These are phyloP conservation scores for Pyrocoelia pectoralis DNA, from an alignment of 2,888 invertebrate species.

Conservation along the genomic window DNA sequence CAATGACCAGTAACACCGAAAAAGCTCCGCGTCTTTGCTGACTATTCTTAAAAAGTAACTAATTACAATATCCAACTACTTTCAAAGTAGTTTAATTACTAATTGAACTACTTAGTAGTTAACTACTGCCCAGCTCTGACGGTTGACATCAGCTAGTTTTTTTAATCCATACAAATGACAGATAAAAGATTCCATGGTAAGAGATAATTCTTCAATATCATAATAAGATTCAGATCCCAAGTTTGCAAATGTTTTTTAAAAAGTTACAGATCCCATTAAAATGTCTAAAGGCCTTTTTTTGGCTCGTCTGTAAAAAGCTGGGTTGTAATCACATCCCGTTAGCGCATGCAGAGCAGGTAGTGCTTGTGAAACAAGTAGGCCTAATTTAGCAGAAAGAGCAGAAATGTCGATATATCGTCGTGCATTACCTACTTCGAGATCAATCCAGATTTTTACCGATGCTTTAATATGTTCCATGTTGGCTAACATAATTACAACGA, in stretches of 20 bases:
- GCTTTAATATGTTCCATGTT: slow-evolving; percentile 41
- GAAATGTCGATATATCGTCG: slow-evolving; percentile 40
- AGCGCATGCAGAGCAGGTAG: slow-evolving; percentile 42
- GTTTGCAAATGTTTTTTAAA: not conserved
- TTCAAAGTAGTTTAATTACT: too few species aligned
- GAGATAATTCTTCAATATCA: not conserved
- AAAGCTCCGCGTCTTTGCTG: too few species aligned
- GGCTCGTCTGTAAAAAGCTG: slow-evolving; percentile 35
- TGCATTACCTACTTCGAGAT: slow-evolving; percentile 38
- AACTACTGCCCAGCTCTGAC: not conserved
- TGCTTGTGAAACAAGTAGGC: slow-evolving; percentile 29
- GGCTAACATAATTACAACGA: slow-evolving; percentile 38
- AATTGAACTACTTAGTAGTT: too few species aligned
- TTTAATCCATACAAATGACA: not conserved
- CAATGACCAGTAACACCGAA: too few species aligned
- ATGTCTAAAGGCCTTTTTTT: slow-evolving; percentile 35
- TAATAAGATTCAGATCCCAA: not conserved
- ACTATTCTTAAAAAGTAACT: too few species aligned
- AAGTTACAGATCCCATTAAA: slow-evolving; percentile 2
- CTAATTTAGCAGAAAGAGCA: slow-evolving; percentile 35
- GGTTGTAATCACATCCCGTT: slow-evolving; percentile 40
- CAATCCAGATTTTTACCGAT: slow-evolving; percentile 36
- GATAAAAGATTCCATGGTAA: not conserved
- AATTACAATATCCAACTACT: too few species aligned
- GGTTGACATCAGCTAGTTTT: not conserved